Conservation (phyloP, 1,140 invertebrate species). For the Bombus terrestris region DNA sequence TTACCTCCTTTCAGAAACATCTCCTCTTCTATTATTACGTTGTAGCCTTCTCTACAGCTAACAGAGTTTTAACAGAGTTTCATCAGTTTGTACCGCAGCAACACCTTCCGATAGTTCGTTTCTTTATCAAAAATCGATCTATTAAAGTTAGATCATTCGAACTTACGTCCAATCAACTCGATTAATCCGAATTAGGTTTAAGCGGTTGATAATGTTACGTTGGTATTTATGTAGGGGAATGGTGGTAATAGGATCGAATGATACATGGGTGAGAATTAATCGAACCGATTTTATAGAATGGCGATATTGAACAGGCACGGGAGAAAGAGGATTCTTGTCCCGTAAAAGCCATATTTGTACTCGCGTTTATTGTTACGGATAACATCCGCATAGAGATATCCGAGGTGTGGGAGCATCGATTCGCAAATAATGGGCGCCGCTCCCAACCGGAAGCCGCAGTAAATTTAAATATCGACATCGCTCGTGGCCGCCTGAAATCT, state of each 20-base stretch:
- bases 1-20: too few relatives aligned
- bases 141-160: too few relatives aligned
- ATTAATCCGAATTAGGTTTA: not conserved
- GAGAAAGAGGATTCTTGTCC: constrained; percentile 7
- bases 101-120: too few relatives aligned
- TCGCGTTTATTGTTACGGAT: constrained; percentile 41
- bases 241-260: not conserved
- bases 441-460: constrained; percentile 32
- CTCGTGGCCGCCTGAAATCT: not conserved
- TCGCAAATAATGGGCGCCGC: constrained; percentile 36
- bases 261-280: not conserved
- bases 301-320: not conserved
- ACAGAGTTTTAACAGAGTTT: too few relatives aligned
- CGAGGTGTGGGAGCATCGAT: constrained; percentile 14
- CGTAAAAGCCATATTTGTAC: constrained; percentile 36
- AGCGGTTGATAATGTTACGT: not conserved
- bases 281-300: not conserved
- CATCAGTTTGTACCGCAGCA: too few relatives aligned
- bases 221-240: not conserved
- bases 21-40: too few relatives aligned
- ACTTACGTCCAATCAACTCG: not conserved
- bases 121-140: too few relatives aligned
- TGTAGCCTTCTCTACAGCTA: too few relatives aligned
- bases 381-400: constrained; percentile 37
- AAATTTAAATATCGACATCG: constrained; percentile 41